phyloP scores from a whole-genome alignment of 2,113 vertebrate genomes.

The Atrichornis clamosus region DNA sequence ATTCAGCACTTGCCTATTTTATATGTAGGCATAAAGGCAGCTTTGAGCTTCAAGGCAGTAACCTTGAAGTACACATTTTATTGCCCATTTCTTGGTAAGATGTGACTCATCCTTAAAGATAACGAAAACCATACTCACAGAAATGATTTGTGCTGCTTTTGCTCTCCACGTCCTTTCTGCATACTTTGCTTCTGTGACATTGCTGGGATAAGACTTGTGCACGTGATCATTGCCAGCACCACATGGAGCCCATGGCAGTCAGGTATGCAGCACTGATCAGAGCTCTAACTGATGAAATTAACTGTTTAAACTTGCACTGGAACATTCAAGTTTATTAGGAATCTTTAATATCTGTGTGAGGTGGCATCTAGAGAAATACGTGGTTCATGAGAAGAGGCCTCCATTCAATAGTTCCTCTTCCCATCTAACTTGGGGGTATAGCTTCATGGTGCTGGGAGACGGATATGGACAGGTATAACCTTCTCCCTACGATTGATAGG shows the following conservation, averaged over 20 bases:
- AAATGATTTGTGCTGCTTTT: neutral
- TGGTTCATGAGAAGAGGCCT: neutral
- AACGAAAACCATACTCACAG: neutral
- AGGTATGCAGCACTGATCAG: neutral
- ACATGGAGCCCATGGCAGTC: neutral
- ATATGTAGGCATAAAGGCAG: neutral
- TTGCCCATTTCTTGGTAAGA: neutral
- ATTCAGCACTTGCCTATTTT: neutral
- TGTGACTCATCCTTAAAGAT: neutral
- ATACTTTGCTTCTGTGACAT: neutral
- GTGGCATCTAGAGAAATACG: neutral
- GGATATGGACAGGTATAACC: neutral
- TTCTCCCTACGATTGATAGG: neutral
- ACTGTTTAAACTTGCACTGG: neutral
- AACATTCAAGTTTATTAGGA: neutral
- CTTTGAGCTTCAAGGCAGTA: neutral
- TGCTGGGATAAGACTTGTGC: neutral
- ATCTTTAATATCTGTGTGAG: neutral
- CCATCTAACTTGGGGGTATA: neutral
- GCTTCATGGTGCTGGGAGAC: neutral
- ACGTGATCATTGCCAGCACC: neutral
- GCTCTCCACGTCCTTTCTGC: neutral
- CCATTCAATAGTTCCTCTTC: neutral
- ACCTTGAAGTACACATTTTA: neutral
- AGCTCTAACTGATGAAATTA: neutral